A percentile compares a stretch with the other conserved stretches of the same genome.
These are phyloP conservation scores for Eublepharis macularius DNA, from an alignment of 2,113 vertebrate species.

Conservation along the genomic window DNA sequence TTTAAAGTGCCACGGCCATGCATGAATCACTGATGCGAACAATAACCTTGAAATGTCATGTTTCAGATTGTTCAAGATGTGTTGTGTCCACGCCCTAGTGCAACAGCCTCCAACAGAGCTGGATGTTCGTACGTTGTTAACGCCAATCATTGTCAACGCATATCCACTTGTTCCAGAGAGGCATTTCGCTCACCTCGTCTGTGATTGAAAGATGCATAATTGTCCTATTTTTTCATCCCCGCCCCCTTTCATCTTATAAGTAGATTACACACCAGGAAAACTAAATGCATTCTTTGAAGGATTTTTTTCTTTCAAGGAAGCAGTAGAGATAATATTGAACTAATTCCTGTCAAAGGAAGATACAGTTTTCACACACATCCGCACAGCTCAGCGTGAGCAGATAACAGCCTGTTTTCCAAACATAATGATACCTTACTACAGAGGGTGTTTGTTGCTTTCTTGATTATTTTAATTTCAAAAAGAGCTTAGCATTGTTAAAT, in stretches of 20 bases:
- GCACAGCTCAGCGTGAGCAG: constrained; percentile 34
- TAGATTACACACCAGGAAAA: constrained; percentile 53
- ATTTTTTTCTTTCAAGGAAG: not conserved
- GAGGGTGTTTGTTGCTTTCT: constrained; percentile 30
- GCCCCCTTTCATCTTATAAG: constrained; percentile 13
- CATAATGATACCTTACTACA: constrained; percentile 44
- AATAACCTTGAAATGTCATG: constrained; percentile 10
- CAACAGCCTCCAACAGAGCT: constrained; percentile 26
- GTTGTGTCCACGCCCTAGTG: constrained; percentile 2
- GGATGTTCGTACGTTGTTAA: constrained; percentile 42
- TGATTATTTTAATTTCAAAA: constrained; percentile 64
- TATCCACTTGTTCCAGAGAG: constrained; percentile 37
- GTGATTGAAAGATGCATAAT: constrained; percentile 43
- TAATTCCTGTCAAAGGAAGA: constrained; percentile 58
- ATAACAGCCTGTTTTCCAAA: constrained; percentile 41
- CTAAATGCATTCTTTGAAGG: constrained; percentile 54
- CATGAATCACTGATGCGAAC: not conserved
- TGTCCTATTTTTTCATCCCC: constrained; percentile 47
- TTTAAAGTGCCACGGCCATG: not conserved
- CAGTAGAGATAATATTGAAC: constrained; percentile 58
- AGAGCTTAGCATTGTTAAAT: constrained; percentile 25
- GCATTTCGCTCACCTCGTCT: constrained; percentile 42
- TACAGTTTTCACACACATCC: constrained; percentile 33
- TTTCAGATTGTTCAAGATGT: not conserved
- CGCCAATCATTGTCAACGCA: constrained; percentile 48